phyloP scores from a whole-genome alignment of 2,888 invertebrate genomes.

The Polymixis lichenea region DNA sequence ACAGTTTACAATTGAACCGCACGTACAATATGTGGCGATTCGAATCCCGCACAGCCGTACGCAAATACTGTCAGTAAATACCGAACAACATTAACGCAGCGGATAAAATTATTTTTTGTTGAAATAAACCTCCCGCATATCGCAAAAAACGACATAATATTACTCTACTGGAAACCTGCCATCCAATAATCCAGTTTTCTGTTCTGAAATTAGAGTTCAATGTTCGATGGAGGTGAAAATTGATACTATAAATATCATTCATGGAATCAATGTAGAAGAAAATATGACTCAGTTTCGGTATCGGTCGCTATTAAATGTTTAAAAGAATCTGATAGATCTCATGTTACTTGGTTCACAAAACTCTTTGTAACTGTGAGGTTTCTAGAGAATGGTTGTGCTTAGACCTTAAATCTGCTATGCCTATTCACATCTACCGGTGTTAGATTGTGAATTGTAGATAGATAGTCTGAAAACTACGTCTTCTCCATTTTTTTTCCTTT shows the following conservation, averaged over 20 bases:
- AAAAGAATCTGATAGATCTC: constrained; percentile 47
- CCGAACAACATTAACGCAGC: constrained; percentile 60
- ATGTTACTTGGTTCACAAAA: background rate
- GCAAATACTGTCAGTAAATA: constrained; percentile 62
- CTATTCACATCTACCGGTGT: background rate
- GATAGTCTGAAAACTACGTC: background rate
- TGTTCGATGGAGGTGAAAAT: constrained; percentile 9
- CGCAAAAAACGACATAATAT: constrained; percentile 49
- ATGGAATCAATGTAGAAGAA: constrained; percentile 63
- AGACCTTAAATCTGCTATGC: background rate
- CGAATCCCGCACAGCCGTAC: constrained; percentile 58
- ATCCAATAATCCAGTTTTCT: constrained; percentile 14
- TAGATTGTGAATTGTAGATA: background rate
- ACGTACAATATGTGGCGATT: constrained; percentile 56
- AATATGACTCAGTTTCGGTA: constrained; percentile 59
- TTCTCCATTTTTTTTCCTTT: too few relatives aligned
- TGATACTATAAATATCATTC: constrained; percentile 55
- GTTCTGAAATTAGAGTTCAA: background rate
- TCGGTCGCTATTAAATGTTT: constrained; percentile 36
- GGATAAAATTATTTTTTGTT: constrained; percentile 66
- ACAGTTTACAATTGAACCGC: constrained; percentile 51
- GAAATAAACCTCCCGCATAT: constrained; percentile 58
- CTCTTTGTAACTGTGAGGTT: background rate
- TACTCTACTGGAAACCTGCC: background rate
- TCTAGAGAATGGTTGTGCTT: background rate